phyloP scores from a whole-genome alignment of 2,888 invertebrate species.

The Euproctis similis region DNA sequence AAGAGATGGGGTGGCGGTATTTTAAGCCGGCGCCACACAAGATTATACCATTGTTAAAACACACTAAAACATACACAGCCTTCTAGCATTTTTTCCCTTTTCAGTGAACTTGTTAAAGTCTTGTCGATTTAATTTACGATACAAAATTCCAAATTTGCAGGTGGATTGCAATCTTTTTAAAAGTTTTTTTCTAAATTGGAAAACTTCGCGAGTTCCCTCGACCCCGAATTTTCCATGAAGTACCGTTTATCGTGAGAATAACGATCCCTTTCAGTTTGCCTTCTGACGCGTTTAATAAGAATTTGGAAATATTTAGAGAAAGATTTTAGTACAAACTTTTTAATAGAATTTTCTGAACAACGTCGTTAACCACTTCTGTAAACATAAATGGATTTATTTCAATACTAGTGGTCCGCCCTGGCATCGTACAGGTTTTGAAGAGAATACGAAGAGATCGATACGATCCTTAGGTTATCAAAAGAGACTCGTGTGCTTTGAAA shows the following conservation, averaged over 20 bases:
- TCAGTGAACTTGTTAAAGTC: too few relatives aligned
- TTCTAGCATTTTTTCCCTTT: too few relatives aligned
- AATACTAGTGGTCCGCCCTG: too few relatives aligned
- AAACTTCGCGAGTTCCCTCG: conserved; percentile 34
- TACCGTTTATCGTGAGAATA: conserved; percentile 27
- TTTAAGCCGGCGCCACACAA: too few relatives aligned
- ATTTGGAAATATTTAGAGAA: conserved; percentile 11
- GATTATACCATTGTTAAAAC: too few relatives aligned
- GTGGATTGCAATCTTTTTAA: conserved; percentile 11
- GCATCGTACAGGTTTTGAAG: too few relatives aligned
- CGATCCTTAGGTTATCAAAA: too few relatives aligned
- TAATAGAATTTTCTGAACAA: conserved; percentile 6
- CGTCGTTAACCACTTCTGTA: conserved; percentile 1
- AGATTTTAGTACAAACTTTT: conserved; percentile 12
- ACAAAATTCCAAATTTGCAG: conserved; percentile 6
- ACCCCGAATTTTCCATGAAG: conserved; percentile 16
- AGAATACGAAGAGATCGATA: too few relatives aligned
- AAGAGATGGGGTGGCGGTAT: too few relatives aligned
- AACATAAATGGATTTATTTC: too few relatives aligned
- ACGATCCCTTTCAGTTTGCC: conserved; percentile 15
- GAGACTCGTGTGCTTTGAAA: too few relatives aligned
- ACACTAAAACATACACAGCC: too few relatives aligned
- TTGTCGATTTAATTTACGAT: conserved; percentile 2
- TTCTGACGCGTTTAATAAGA: conserved; percentile 10
- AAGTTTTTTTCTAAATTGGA: conserved; percentile 31